phyloP scores from a whole-genome alignment of 1,140 invertebrate genomes.

The Ericerus pela region DNA sequence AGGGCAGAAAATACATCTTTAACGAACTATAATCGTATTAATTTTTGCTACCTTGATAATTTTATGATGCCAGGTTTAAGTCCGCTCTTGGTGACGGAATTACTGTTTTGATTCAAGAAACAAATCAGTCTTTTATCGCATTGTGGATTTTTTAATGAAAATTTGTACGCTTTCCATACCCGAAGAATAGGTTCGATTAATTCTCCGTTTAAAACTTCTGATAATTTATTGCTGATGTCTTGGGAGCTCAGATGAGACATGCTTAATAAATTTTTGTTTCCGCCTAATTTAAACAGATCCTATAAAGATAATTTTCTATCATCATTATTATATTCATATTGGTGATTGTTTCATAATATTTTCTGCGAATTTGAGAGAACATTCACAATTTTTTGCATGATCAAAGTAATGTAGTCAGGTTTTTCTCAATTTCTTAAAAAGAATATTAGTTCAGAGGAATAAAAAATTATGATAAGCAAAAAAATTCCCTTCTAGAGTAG shows the following conservation, averaged over 20 bases:
- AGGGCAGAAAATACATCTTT: too few species aligned
- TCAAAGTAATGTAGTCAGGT: too few species aligned
- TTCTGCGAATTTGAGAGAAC: too few species aligned
- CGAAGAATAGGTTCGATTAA: constrained; percentile 58
- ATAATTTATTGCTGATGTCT: constrained; percentile 54
- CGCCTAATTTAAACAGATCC: constrained; percentile 49
- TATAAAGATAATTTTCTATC: too few species aligned
- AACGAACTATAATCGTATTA: background rate
- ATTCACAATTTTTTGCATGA: too few species aligned
- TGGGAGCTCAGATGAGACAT: constrained; percentile 33
- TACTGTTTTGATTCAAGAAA: constrained; percentile 47
- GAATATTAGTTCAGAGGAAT: too few species aligned
- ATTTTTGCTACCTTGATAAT: constrained; percentile 35
- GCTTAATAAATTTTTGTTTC: constrained; percentile 45
- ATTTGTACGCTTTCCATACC: constrained; percentile 51
- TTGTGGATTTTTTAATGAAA: constrained; percentile 45
- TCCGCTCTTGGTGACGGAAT: constrained; percentile 31
- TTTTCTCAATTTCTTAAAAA: too few species aligned
- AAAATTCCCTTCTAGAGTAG: too few species aligned
- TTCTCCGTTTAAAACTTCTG: constrained; percentile 61
- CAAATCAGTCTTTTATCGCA: constrained; percentile 64
- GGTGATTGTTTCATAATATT: too few species aligned
- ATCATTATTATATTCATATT: too few species aligned
- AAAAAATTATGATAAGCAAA: too few species aligned
- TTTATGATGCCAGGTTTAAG: constrained; percentile 50